Evolutionary conservation across 1,140 invertebrate genomes (phyloP), one percentile per base, ranked within the genome.

Genomic region (Philopotamus ludificatus): DNA sequence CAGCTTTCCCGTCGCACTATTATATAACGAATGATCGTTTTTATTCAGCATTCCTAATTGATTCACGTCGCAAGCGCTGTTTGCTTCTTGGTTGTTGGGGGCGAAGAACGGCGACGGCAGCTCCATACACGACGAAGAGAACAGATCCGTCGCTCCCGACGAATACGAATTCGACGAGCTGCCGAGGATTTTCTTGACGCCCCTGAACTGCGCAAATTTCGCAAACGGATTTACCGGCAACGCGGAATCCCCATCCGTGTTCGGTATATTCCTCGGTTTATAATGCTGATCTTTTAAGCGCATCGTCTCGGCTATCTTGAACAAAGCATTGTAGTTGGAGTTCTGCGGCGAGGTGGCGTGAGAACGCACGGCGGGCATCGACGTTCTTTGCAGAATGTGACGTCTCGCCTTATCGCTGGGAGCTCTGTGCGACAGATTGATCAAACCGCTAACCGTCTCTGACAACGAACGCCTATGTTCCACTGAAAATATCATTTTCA

Each of bases 231-330:
- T 90, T 9, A 62, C 22, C 2, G 41, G 25, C 1, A 16, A 18
- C 4, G 23, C 21, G 3, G 53, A 18, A 39, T 62, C 51, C 3
- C 41, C 57, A 2, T 42, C 57, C 10, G 16, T 18, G 1, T 50
- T 41, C 25, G 59, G 59, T 2, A 15, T 18, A 15, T 62, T 51
- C 72, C 82, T 83, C 3, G 85, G 86, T 71, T 85, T 85, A 71
- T 91, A 91, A 71, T 92, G 88, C 26, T 89, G 87, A 79, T 94
- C 91, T 71, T 89, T 84, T 45, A 87, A 82, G 72, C 89, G 88
- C 83, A 92, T 92, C 16, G 87, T 85, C 75, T 91, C 89, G 20
- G 88, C 89, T 0, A 91, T 81, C 63, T 86, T 81, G 50, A 81
- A 81, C 26, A 85, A 76, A 15, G 81, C 82, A 39, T 82, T 75